A percentile compares a stretch with the other conserved stretches of the same genome.
phyloP scores from a whole-genome alignment of 2,113 vertebrate species.

The Choloepus hoffmanni region DNA sequence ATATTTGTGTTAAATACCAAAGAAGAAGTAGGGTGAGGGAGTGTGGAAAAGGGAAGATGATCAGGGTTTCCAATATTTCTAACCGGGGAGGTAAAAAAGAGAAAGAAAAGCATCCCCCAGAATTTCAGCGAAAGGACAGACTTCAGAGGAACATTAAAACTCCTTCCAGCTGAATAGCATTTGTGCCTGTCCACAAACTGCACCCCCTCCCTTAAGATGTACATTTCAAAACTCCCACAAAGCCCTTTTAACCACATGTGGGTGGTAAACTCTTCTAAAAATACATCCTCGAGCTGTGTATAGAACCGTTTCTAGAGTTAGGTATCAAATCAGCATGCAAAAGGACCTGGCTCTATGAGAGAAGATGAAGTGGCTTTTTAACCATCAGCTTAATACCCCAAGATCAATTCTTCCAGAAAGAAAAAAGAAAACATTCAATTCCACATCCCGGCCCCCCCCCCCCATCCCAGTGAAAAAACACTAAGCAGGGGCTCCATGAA shows the following conservation, averaged over 20 bases:
- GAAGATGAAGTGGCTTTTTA: conserved; percentile 29
- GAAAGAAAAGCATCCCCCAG: not conserved
- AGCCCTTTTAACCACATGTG: not conserved
- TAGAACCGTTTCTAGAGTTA: conserved; percentile 2
- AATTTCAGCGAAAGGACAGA: not conserved
- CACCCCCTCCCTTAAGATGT: not conserved
- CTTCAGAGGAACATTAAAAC: not conserved
- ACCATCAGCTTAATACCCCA: conserved; percentile 55
- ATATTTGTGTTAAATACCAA: not conserved
- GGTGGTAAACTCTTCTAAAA: conserved; percentile 48
- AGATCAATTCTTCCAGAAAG: conserved; percentile 56
- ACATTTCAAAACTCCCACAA: conserved; percentile 10
- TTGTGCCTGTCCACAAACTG: not conserved
- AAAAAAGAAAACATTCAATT: conserved; percentile 55
- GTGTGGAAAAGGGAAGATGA: not conserved
- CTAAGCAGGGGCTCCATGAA: not conserved
- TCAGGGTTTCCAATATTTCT: not conserved
- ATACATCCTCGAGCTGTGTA: not conserved
- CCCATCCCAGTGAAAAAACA: conserved; percentile 10
- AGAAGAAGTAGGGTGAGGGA: not conserved
- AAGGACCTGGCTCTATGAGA: conserved; percentile 18
- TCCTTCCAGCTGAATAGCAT: not conserved
- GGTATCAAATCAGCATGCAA: conserved; percentile 1
- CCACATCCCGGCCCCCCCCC: not conserved
- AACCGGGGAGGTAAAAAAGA: not conserved